phyloP scores from a whole-genome alignment of 1,140 invertebrate species.

The Penaeus chinensis region DNA sequence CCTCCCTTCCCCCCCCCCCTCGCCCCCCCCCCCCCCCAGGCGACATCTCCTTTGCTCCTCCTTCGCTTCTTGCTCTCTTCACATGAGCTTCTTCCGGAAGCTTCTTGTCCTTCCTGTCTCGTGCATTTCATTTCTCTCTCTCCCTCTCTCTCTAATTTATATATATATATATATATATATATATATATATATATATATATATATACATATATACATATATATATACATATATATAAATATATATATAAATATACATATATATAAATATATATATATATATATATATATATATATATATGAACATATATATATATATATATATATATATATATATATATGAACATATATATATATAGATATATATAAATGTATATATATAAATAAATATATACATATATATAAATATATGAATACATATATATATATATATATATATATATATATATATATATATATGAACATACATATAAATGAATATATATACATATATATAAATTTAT shows the following conservation, averaged over 20 bases:
- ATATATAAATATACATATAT: neutral
- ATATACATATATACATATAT: constrained; percentile 7
- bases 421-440: constrained; percentile 16
- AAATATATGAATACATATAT: neutral
- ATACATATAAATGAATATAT: constrained; percentile 4
- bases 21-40: no score
- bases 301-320: constrained; percentile 13
- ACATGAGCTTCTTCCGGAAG: no score
- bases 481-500: neutral
- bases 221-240: constrained; percentile 14
- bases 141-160: neutral
- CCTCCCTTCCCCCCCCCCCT: no score
- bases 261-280: neutral
- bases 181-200: constrained; percentile 13
- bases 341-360: neutral
- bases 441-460: neutral
- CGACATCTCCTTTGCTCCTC: no score
- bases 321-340: constrained; percentile 9
- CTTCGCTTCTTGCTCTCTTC: no score
- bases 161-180: neutral
- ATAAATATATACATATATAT: constrained; percentile 3
- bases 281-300: constrained; percentile 2
- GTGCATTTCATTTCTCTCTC: no score
- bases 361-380: neutral
- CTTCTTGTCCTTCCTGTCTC: no score